phyloP scores from a whole-genome alignment of 1,140 invertebrate species.

The Dufourea novaeangliae region DNA sequence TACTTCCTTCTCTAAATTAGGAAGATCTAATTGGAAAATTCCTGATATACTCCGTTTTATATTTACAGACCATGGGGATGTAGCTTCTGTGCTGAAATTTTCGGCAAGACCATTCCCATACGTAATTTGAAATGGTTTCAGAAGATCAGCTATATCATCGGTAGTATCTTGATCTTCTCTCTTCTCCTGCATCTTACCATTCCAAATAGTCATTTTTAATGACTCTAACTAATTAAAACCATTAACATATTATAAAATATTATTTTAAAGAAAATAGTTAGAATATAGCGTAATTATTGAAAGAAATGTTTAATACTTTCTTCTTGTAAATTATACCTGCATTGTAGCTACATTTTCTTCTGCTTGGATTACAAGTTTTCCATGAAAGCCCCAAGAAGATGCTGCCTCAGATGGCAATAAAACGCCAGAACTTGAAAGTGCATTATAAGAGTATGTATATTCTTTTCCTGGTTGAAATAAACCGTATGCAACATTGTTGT shows the following conservation, averaged over 20 bases:
- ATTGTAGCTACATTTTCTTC: conserved; percentile 65
- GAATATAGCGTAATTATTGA: too few species aligned
- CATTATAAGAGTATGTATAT: conserved; percentile 76
- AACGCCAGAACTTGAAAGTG: conserved; percentile 74
- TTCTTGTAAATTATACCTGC: conserved; percentile 65
- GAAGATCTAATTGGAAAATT: conserved; percentile 83
- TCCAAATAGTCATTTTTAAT: conserved; percentile 71
- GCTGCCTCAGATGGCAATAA: conserved; percentile 73
- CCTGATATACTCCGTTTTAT: conserved; percentile 85
- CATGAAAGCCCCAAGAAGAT: conserved; percentile 76
- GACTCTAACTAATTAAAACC: conserved; percentile 65
- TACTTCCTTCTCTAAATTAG: conserved; percentile 67
- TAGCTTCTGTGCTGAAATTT: conserved; percentile 78
- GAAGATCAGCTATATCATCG: conserved; percentile 69
- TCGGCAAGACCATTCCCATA: conserved; percentile 75
- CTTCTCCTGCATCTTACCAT: conserved; percentile 69
- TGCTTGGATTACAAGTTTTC: conserved; percentile 70
- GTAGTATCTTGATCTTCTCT: conserved; percentile 55
- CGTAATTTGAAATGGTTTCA: conserved; percentile 75
- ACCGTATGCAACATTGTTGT: conserved; percentile 46
- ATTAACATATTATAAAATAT: conserved; percentile 68
- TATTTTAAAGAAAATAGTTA: conserved; percentile 17
- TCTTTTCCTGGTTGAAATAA: conserved; percentile 75
- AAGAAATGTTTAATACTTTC: conserved; percentile 23
- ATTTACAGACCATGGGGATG: conserved; percentile 85